Evolutionary conservation across 1,140 invertebrate genomes (phyloP).

Genomic region (Ericerus pela): DNA sequence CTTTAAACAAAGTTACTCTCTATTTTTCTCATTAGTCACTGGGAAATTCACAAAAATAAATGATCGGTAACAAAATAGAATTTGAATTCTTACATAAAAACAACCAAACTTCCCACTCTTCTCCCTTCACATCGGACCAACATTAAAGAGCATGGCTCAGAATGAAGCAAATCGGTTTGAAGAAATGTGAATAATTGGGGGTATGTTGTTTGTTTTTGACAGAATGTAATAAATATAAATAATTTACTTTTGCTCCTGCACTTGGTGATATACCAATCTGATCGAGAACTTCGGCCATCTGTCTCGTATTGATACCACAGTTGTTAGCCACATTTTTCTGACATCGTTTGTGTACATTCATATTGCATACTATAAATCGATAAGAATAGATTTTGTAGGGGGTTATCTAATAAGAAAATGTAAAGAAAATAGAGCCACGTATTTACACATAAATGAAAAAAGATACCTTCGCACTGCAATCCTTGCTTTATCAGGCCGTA

Average conservation of each 20-base stretch:
- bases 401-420: not conserved
- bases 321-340: slow-evolving; percentile 99
- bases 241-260: not conserved
- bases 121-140: too few relatives aligned
- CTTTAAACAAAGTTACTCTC: too few relatives aligned
- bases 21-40: too few relatives aligned
- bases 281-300: slow-evolving; percentile 82
- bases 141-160: too few relatives aligned
- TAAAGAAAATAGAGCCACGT: not conserved
- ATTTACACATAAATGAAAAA: not conserved
- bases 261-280: slow-evolving; percentile 62
- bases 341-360: slow-evolving; percentile 98
- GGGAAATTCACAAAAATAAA: too few relatives aligned
- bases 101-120: too few relatives aligned
- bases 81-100: too few relatives aligned
- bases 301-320: slow-evolving; percentile 94
- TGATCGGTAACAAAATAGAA: too few relatives aligned
- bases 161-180: too few relatives aligned
- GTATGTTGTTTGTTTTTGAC: too few relatives aligned
- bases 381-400: not conserved
- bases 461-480: slow-evolving; percentile 83
- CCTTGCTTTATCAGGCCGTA: slow-evolving; percentile 96
- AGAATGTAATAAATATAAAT: too few relatives aligned
- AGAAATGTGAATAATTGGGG: too few relatives aligned
- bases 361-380: slow-evolving; percentile 56